Conservation (phyloP, 1,140 invertebrate genomes). For the Caenorhabditis briggsae region DNA sequence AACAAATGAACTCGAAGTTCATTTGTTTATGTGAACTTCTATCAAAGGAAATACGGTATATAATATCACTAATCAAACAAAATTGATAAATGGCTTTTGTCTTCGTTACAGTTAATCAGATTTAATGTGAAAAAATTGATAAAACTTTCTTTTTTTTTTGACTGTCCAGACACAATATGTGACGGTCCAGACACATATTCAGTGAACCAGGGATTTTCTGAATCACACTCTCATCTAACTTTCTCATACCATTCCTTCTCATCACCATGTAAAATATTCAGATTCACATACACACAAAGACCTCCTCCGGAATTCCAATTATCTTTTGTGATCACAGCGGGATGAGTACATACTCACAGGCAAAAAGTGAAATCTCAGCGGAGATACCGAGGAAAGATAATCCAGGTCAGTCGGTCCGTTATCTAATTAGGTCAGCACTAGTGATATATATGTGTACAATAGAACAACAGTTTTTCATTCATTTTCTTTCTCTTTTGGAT, state of each 20-base stretch:
- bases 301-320: background rate
- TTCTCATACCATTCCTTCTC: background rate
- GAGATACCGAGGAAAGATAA: slow-evolving; percentile 47
- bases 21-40: too few relatives aligned
- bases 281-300: background rate
- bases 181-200: too few relatives aligned
- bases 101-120: too few relatives aligned
- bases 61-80: too few relatives aligned
- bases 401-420: slow-evolving; percentile 36
- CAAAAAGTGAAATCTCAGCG: slow-evolving; percentile 16
- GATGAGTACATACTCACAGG: background rate
- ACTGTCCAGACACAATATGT: too few relatives aligned
- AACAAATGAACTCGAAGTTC: too few relatives aligned
- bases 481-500: slow-evolving; percentile 4
- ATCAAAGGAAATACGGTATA: too few relatives aligned
- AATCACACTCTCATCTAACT: background rate
- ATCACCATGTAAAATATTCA: too few relatives aligned
- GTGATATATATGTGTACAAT: slow-evolving; percentile 51
- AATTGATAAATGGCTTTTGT: too few relatives aligned
- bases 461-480: slow-evolving; percentile 29
- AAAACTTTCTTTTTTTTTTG: too few relatives aligned
- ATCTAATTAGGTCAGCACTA: slow-evolving; percentile 41
- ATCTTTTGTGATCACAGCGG: slow-evolving; percentile 10
- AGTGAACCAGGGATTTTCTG: too few relatives aligned
- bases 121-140: too few relatives aligned